phyloP scores from a whole-genome alignment of 2,888 invertebrate genomes.

The Crocallis elinguaria region DNA sequence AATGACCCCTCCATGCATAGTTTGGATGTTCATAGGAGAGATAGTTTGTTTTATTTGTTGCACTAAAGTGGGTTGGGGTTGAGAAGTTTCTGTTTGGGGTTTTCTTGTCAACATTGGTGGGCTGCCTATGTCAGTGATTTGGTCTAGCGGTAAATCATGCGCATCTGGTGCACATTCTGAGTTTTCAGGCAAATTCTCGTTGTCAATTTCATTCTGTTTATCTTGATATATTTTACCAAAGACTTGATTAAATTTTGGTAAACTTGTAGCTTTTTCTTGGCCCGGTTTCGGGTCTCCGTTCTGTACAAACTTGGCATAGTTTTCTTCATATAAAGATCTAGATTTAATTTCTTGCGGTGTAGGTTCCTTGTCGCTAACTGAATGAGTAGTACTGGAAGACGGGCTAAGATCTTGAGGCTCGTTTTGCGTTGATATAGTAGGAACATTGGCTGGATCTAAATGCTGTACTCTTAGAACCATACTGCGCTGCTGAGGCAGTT shows the following conservation, averaged over 20 bases:
- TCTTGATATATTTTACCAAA: conserved; percentile 89
- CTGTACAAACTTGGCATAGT: conserved; percentile 83
- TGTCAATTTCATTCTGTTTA: conserved; percentile 59
- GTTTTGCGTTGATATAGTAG: conserved; percentile 49
- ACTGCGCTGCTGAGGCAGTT: conserved; percentile 81
- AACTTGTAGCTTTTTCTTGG: conserved; percentile 77
- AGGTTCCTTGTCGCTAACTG: conserved; percentile 51
- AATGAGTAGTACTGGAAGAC: conserved; percentile 44
- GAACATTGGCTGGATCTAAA: conserved; percentile 66
- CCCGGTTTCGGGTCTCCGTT: conserved; percentile 63
- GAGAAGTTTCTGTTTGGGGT: conserved; percentile 58
- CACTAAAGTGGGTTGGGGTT: conserved; percentile 66
- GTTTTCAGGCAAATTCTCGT: conserved; percentile 45
- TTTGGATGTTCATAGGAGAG: conserved; percentile 84
- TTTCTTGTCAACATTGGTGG: conserved; percentile 74
- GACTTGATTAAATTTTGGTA: conserved; percentile 92
- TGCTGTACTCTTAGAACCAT: conserved; percentile 80
- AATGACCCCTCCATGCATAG: conserved; percentile 88
- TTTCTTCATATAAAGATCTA: conserved; percentile 82
- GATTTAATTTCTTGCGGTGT: conserved; percentile 77
- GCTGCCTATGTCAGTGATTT: conserved; percentile 66
- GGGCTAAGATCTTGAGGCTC: conserved; percentile 62
- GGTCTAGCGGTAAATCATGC: conserved; percentile 67
- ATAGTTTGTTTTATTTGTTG: conserved; percentile 81
- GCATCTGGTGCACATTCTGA: conserved; percentile 62